Percentiles rank a stretch among this genome's conserved stretches.
Evolutionary conservation across 2,113 vertebrate genomes (phyloP).

Genomic region (Balaeniceps rex): DNA sequence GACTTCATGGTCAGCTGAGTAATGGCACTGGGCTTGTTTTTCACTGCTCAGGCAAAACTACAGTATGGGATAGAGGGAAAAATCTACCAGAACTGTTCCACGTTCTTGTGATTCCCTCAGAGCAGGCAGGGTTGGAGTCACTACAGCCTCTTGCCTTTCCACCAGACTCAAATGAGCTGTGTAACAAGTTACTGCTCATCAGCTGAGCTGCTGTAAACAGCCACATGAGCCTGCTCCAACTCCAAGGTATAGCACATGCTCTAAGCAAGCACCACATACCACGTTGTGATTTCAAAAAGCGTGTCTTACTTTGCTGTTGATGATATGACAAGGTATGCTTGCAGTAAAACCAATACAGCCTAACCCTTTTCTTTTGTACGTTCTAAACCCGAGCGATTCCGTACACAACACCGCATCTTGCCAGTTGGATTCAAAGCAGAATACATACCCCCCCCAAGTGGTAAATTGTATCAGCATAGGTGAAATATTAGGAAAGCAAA

Average conservation of each 20-base stretch:
- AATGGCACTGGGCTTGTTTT: not conserved
- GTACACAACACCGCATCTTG: not conserved
- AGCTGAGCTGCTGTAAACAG: not conserved
- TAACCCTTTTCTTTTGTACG: rapidly evolving
- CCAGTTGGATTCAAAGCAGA: not conserved
- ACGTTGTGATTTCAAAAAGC: rapidly evolving
- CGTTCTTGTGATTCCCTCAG: not conserved
- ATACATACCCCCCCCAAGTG: rapidly evolving
- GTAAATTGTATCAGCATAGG: rapidly evolving
- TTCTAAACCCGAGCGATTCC: not conserved
- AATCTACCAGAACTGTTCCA: not conserved
- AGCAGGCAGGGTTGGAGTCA: not conserved
- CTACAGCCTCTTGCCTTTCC: not conserved
- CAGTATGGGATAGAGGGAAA: rapidly evolving
- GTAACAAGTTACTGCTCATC: not conserved
- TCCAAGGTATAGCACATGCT: rapidly evolving
- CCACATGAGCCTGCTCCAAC: not conserved
- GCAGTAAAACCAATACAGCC: rapidly evolving
- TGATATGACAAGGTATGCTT: rapidly evolving
- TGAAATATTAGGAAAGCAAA: rapidly evolving
- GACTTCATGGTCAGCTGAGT: not conserved
- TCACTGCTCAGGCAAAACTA: not conserved
- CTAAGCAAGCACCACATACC: rapidly evolving
- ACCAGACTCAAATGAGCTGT: rapidly evolving
- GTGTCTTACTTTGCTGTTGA: not conserved